Evolutionary conservation across 2,888 invertebrate genomes (phyloP), one percentile per base, ranked within the genome.

Genomic region (Galerucella nymphaeae): DNA sequence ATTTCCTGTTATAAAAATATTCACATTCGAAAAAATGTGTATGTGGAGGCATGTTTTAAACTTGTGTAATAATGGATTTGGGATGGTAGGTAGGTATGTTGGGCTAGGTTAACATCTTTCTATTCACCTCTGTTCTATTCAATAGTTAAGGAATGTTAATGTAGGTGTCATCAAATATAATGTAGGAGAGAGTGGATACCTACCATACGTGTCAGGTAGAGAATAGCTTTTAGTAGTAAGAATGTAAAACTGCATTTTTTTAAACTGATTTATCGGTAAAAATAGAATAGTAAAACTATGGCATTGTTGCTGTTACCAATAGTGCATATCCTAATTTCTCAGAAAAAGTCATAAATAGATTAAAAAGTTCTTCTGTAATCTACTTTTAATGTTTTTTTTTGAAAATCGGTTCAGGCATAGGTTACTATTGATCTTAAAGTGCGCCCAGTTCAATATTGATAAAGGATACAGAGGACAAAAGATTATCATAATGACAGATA

Each of bases 31-130:
- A 45, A 45, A 45, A 45, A 16, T n/a, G 10, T 55, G n/a, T 55
- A 14, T 55, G 53, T 55, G n/a, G 18, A 55, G 53, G 53, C 53
- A n/a, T 55, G 1, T 20, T 23, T 58, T 30, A 13, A 23, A 18
- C 18, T 53, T 16, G 23, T 23, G 13, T 58, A 53, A 58, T 58
- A 58, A 58, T 14, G 30, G 58, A 58, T 58, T 58, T 58, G 30
- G 58, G 55, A 16, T 16, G 55, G 58, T 58, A 58, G 58, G 58
- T 58, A 58, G 58, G 58, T 58, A 58, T 58, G 58, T 58, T 58
- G 58, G 58, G 58, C 14, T 30, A 58, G 58, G 58, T 58, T 23
- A 30, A 18, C 53, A 18, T 53, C 8, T 18, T 53, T 50, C 20
- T 57, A 57, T 57, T 57, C 57, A n/a, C 23, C 13, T 58, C 58